Conservation (phyloP, 1,140 invertebrate genomes). For the Paraescarpia echinospica region DNA sequence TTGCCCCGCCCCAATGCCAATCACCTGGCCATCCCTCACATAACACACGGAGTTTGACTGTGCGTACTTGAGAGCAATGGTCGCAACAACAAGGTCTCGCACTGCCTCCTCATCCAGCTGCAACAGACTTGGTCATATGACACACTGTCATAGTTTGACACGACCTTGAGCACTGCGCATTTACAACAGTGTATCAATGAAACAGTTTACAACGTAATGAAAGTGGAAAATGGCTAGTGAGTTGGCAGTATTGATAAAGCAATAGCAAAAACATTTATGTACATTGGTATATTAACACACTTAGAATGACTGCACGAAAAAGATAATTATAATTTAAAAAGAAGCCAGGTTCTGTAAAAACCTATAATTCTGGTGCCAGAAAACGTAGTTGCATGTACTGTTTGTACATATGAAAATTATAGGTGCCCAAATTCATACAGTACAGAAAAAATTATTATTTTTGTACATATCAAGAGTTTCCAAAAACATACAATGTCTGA, state of each 20-base stretch:
- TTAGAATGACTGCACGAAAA: too few species aligned
- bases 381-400: too few species aligned
- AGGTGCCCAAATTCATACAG: too few species aligned
- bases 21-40: conserved; percentile 86
- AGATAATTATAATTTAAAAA: too few species aligned
- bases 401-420: too few species aligned
- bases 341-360: too few species aligned
- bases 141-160: not conserved
- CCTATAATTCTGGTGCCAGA: too few species aligned
- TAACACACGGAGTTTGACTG: conserved; percentile 97
- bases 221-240: not conserved
- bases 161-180: not conserved
- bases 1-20: conserved; percentile 96
- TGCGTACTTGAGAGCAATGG: conserved; percentile 95
- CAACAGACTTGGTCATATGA: conserved; percentile 26
- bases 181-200: not conserved
- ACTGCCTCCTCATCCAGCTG: conserved; percentile 74
- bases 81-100: conserved; percentile 91
- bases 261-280: not conserved
- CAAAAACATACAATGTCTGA: too few species aligned
- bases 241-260: not conserved
- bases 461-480: too few species aligned
- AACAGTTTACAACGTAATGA: not conserved
- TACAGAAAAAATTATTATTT: too few species aligned
- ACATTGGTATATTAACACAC: too few species aligned